A percentile compares a stretch with the other conserved stretches of the same genome.
phyloP scores from a whole-genome alignment of 1,140 invertebrate genomes.

The Microplitis mediator region DNA sequence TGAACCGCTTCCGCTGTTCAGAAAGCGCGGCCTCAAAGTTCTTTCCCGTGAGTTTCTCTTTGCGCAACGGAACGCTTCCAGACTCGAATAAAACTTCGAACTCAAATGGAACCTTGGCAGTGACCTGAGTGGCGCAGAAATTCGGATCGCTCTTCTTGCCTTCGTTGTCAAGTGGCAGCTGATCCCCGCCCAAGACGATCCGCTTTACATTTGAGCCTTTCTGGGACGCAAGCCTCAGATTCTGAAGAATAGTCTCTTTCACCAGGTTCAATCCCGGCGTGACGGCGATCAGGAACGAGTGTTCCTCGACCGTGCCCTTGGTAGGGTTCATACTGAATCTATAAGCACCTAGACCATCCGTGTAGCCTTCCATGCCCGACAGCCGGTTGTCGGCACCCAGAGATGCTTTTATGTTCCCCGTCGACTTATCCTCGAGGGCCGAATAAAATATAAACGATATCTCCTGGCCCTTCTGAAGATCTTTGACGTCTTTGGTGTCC shows the following conservation, averaged over 20 bases:
- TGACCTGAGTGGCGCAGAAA: slow-evolving; percentile 82
- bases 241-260: slow-evolving; percentile 78
- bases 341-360: slow-evolving; percentile 81
- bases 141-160: slow-evolving; percentile 70
- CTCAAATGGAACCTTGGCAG: slow-evolving; percentile 79
- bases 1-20: slow-evolving; percentile 67
- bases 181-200: slow-evolving; percentile 69
- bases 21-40: slow-evolving; percentile 69
- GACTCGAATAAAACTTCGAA: slow-evolving; percentile 88
- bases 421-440: slow-evolving; percentile 74
- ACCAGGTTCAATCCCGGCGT: slow-evolving; percentile 75
- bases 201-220: slow-evolving; percentile 65
- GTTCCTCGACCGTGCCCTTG: slow-evolving; percentile 69
- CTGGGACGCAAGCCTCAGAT: slow-evolving; percentile 67
- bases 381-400: slow-evolving; percentile 66
- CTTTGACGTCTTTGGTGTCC: slow-evolving; percentile 49
- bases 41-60: slow-evolving; percentile 66
- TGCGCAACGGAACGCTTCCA: slow-evolving; percentile 66
- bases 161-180: slow-evolving; percentile 60
- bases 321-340: slow-evolving; percentile 58
- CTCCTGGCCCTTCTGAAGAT: too few relatives aligned
- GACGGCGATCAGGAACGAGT: slow-evolving; percentile 75
- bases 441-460: slow-evolving; percentile 80
- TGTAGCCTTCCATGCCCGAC: slow-evolving; percentile 77
- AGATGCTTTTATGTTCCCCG: slow-evolving; percentile 67